Evolutionary conservation across 1,140 invertebrate species (phyloP).

Genomic region (Aphis craccivora): DNA sequence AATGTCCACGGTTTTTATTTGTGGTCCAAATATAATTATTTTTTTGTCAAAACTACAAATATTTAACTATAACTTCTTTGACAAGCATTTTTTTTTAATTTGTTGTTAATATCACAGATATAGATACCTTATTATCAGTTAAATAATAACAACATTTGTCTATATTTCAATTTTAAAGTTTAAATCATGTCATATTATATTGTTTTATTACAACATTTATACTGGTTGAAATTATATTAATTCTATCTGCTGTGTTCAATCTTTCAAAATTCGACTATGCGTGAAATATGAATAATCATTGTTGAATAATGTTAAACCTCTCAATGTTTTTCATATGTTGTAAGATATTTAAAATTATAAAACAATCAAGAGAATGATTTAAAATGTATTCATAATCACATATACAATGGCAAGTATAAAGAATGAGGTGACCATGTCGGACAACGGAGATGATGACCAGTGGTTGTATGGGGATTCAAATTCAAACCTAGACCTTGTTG

Average conservation of each 20-base stretch:
- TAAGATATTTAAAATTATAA: neutral
- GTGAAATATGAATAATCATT: neutral
- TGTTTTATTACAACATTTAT: too few relatives aligned
- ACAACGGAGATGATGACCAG: conserved; percentile 75
- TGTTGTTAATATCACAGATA: neutral
- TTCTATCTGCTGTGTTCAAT: neutral
- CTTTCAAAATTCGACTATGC: neutral
- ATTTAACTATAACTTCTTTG: conserved; percentile 24
- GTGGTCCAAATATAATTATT: neutral
- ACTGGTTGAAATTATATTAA: too few relatives aligned
- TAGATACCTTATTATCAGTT: neutral
- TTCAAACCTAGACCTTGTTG: conserved; percentile 58
- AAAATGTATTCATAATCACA: neutral
- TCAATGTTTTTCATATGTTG: neutral
- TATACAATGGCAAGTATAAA: conserved; percentile 7
- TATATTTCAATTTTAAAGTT: neutral
- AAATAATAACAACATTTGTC: neutral
- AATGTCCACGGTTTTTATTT: too few relatives aligned
- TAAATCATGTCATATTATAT: too few relatives aligned
- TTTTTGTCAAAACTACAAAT: neutral
- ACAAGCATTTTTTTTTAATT: neutral
- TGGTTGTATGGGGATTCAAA: conserved; percentile 76
- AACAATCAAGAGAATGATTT: neutral
- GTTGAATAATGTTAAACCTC: neutral
- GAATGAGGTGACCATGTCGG: conserved; percentile 64